A percentile compares a stretch with the other conserved stretches of the same genome.
Evolutionary conservation across 53 echinoderm and acorn worm genomes (phyloP).

Genomic region (Paelopatides confundens): DNA sequence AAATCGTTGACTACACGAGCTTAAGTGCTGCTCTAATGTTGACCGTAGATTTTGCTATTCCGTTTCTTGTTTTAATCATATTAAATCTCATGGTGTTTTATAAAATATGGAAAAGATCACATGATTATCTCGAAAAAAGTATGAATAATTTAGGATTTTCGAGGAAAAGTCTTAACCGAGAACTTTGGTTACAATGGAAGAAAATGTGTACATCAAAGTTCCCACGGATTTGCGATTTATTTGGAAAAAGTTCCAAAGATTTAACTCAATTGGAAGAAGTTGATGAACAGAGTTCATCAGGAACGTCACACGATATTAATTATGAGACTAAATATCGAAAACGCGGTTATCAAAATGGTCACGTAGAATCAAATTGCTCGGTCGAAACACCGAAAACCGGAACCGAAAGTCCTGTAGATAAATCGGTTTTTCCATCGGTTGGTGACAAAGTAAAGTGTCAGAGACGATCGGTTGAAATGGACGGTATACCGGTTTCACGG

Average conservation of each 20-base stretch:
- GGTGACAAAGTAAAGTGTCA: neutral
- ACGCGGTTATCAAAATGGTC: too few species aligned
- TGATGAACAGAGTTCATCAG: neutral
- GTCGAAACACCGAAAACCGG: neutral
- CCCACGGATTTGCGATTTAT: neutral
- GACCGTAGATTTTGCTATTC: conserved; percentile 12
- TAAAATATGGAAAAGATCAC: conserved; percentile 28
- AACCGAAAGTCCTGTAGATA: neutral
- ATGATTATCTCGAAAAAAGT: neutral
- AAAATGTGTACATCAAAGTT: neutral
- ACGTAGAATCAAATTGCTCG: neutral
- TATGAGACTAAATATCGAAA: neutral
- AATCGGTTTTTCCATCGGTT: neutral
- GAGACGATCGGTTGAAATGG: neutral
- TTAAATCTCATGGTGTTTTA: conserved; percentile 32
- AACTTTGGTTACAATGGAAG: conserved; percentile 9
- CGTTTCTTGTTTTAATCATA: neutral
- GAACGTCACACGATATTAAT: neutral
- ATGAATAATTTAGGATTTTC: conserved; percentile 29
- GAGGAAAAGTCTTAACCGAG: neutral
- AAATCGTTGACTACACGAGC: neutral
- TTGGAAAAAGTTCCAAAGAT: neutral
- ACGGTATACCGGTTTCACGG: neutral
- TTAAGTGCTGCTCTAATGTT: neutral
- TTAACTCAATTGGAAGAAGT: neutral